Conservation (phyloP, 2,888 invertebrate genomes). For the Pristionchus arcanus region DNA sequence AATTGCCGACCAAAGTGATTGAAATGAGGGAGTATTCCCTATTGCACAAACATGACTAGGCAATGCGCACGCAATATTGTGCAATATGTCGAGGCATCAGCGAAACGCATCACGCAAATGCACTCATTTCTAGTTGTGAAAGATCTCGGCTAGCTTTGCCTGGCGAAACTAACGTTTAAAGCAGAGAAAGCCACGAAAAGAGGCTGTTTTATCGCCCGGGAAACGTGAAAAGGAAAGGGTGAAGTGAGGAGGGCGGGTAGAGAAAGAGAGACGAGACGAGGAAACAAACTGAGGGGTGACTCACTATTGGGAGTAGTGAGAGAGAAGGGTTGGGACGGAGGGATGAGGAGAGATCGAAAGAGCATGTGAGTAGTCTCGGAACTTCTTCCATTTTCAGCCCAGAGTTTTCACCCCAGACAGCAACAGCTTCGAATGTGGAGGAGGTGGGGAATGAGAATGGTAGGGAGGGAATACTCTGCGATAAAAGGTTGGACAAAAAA, state of each 20-base stretch:
- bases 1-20: background rate
- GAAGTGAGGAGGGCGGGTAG: background rate
- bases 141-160: background rate
- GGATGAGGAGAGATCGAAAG: background rate
- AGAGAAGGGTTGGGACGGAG: background rate
- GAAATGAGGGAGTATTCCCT: background rate
- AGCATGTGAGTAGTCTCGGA: background rate
- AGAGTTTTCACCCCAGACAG: no score
- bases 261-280: slow-evolving; percentile 1
- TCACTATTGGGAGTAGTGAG: background rate
- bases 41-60: slow-evolving; percentile 2
- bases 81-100: slow-evolving; percentile 14
- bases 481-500: no score
- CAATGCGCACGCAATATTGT: background rate
- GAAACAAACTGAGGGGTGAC: background rate
- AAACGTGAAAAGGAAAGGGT: background rate
- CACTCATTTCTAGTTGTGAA: background rate
- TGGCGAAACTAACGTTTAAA: background rate
- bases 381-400: no score
- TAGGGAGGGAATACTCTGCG: no score
- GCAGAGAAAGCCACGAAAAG: slow-evolving; percentile 8
- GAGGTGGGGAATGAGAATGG: no score
- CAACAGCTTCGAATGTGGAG: no score
- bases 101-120: background rate
- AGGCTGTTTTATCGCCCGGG: slow-evolving; percentile 13